Evolutionary conservation across 2,113 vertebrate genomes (phyloP).

Genomic region (Vicugna pacos): DNA sequence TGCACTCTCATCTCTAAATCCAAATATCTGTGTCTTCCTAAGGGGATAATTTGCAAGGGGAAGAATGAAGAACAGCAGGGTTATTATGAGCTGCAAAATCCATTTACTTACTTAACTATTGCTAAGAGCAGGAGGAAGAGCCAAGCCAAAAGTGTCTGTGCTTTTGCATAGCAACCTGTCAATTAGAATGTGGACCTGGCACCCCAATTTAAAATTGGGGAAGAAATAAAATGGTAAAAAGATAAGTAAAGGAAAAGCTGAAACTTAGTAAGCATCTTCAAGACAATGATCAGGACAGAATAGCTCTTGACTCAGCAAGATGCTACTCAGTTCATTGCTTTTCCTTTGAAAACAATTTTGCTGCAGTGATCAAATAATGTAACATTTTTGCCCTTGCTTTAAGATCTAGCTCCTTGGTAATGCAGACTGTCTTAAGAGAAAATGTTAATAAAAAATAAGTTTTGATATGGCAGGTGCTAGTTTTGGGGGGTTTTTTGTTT

Average conservation of each 20-base stretch:
- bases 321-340: neutral
- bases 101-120: constrained; percentile 41
- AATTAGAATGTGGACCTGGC: neutral
- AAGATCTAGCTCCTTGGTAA: neutral
- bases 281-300: neutral
- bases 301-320: neutral
- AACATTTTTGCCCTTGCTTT: neutral
- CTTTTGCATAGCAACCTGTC: constrained; percentile 7
- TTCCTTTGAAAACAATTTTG: constrained; percentile 36
- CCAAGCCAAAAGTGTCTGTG: neutral
- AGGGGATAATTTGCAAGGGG: constrained; percentile 32
- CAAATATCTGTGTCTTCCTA: neutral
- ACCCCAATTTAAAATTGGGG: neutral
- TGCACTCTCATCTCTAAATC: neutral
- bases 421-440: neutral
- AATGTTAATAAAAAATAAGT: neutral
- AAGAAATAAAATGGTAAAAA: constrained; percentile 31
- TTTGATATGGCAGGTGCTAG: neutral
- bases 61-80: neutral
- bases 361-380: neutral
- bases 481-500: too few species aligned
- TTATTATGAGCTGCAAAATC: neutral
- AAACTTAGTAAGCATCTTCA: neutral
- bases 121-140: neutral
- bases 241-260: neutral